phyloP scores from a whole-genome alignment of 2,888 invertebrate species.

The Chromoteleia sp. region DNA sequence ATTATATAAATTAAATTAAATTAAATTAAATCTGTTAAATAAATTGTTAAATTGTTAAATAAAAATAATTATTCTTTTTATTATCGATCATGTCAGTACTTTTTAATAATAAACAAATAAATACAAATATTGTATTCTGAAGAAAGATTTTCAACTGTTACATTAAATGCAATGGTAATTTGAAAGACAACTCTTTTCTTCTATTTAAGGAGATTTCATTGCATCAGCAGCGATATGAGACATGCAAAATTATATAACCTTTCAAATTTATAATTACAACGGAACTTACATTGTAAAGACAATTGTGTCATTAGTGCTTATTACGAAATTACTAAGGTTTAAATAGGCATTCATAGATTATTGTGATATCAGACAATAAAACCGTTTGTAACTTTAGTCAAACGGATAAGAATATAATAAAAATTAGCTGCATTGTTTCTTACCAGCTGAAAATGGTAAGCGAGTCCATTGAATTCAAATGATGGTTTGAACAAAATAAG shows the following conservation, averaged over 20 bases:
- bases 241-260: slow-evolving; percentile 41
- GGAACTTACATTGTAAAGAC: background rate
- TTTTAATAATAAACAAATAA: too few relatives aligned
- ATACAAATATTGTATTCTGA: too few relatives aligned
- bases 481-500: background rate
- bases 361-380: background rate
- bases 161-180: slow-evolving; percentile 28
- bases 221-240: slow-evolving; percentile 20
- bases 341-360: background rate
- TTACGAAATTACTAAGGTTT: slow-evolving; percentile 5
- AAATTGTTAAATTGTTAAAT: too few relatives aligned
- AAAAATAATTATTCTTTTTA: too few relatives aligned
- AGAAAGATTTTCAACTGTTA: too few relatives aligned
- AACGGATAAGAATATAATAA: background rate
- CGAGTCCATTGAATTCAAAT: background rate
- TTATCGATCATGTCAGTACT: too few relatives aligned
- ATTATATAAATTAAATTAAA: too few relatives aligned
- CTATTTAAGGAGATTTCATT: slow-evolving; percentile 48
- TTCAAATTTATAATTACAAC: slow-evolving; percentile 14
- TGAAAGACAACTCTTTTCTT: slow-evolving; percentile 36
- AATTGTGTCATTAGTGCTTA: background rate
- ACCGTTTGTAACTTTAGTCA: background rate
- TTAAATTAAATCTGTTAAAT: too few relatives aligned
- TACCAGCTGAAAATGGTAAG: background rate
- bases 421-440: background rate